Evolutionary conservation across 2,113 vertebrate species (phyloP).

Genomic region (Willisornis vidua): DNA sequence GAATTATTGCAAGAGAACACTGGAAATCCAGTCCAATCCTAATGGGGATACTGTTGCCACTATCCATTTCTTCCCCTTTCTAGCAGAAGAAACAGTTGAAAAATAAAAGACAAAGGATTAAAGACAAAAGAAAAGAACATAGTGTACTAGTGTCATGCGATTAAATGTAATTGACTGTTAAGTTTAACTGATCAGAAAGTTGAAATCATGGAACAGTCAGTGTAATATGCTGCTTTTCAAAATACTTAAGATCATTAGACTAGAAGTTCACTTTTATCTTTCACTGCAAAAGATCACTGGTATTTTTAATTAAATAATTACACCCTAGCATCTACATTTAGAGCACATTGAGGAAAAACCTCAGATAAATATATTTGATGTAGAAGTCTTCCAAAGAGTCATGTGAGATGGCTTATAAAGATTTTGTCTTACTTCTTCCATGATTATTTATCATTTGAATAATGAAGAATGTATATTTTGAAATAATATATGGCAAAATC

Average conservation of each 20-base stretch:
- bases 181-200: background rate
- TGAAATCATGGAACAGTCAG: background rate
- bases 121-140: background rate
- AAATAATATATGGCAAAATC: background rate
- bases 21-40: background rate
- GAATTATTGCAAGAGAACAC: background rate
- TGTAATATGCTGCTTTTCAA: background rate
- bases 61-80: background rate
- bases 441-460: background rate
- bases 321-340: background rate
- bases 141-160: background rate
- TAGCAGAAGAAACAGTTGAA: background rate
- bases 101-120: background rate
- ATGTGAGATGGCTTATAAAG: background rate
- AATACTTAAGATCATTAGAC: background rate
- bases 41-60: background rate
- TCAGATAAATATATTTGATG: background rate
- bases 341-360: background rate
- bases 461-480: background rate
- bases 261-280: constrained; percentile 2
- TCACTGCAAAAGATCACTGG: background rate
- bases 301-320: constrained; percentile 43
- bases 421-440: background rate
- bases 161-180: background rate
- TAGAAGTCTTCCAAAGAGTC: background rate